These are phyloP conservation scores for Bagarius yarrelli DNA, from an alignment of 2,113 vertebrate species.

Conservation along the genomic window DNA sequence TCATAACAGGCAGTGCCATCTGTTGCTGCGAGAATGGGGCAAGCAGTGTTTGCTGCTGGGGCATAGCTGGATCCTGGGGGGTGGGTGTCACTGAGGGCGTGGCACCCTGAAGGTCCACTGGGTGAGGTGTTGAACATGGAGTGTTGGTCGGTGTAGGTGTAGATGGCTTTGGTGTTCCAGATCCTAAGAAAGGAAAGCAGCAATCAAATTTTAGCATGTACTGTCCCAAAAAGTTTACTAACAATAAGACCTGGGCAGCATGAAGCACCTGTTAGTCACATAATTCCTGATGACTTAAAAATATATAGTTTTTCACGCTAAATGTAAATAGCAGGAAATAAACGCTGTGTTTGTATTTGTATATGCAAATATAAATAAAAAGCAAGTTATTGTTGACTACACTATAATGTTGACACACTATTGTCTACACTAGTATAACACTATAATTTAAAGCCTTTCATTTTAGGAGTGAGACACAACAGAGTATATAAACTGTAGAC, in stretches of 20 bases:
- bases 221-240: not conserved
- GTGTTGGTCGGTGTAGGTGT: constrained; percentile 94
- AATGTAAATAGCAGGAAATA: not conserved
- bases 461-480: not conserved
- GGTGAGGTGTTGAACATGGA: constrained; percentile 92
- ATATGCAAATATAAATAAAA: no score
- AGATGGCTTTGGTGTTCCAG: constrained; percentile 96
- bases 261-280: not conserved
- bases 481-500: constrained; percentile 55
- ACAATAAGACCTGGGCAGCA: not conserved
- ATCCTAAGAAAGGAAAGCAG: constrained; percentile 80
- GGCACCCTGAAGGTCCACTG: constrained; percentile 80
- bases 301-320: not conserved
- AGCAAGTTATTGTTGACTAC: not conserved
- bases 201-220: not conserved
- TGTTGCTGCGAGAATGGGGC: constrained; percentile 91
- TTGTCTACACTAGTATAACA: not conserved
- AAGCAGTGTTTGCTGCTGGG: constrained; percentile 82
- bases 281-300: not conserved
- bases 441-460: not conserved
- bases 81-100: constrained; percentile 82
- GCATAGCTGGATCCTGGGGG: constrained; percentile 81
- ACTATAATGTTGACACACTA: not conserved
- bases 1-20: constrained; percentile 92
- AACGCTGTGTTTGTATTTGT: not conserved